These are phyloP conservation scores for Tamandua tetradactyla DNA, from an alignment of 2,797 vertebrate species.

Conservation along the genomic window DNA sequence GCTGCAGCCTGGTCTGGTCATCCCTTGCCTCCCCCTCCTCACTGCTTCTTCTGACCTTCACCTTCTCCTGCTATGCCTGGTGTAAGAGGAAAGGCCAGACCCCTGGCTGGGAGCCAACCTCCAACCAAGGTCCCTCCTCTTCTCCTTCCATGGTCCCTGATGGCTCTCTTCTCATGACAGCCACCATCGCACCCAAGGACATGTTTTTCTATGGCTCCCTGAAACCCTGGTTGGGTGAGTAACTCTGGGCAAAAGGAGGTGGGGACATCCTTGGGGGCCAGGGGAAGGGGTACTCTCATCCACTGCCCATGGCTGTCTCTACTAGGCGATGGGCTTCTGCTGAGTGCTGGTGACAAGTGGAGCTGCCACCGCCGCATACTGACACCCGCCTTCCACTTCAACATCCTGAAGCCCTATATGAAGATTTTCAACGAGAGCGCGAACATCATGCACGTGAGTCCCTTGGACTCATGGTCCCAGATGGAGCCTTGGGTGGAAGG, in stretches of 20 bases:
- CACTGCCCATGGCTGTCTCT: not conserved
- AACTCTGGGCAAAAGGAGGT: not conserved
- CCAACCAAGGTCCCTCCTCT: no score
- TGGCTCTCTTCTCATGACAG: slow-evolving; percentile 77
- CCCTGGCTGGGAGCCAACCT: not conserved
- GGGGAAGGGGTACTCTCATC: not conserved
- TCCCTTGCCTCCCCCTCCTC: fast-evolving
- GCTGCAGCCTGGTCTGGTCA: not conserved
- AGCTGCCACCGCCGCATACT: slow-evolving; percentile 86
- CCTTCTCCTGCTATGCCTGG: not conserved
- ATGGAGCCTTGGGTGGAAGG: not conserved
- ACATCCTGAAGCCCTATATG: slow-evolving; percentile 90
- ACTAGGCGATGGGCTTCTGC: slow-evolving; percentile 90
- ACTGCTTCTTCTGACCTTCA: not conserved
- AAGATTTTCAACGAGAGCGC: slow-evolving; percentile 87
- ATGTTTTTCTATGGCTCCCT: slow-evolving; percentile 88
- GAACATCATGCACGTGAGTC: slow-evolving; percentile 88
- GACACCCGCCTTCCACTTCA: slow-evolving; percentile 92
- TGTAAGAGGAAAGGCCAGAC: not conserved
- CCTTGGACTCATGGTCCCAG: not conserved
- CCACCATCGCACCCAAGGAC: slow-evolving; percentile 89
- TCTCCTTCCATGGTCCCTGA: not conserved
- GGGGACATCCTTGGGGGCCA: not conserved
- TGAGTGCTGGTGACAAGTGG: slow-evolving; percentile 90
- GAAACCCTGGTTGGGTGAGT: slow-evolving; percentile 93